Percentiles rank a stretch among this genome's conserved stretches.
Evolutionary conservation across 2,113 vertebrate species (phyloP).

Genomic region (Psittacus erithacus): DNA sequence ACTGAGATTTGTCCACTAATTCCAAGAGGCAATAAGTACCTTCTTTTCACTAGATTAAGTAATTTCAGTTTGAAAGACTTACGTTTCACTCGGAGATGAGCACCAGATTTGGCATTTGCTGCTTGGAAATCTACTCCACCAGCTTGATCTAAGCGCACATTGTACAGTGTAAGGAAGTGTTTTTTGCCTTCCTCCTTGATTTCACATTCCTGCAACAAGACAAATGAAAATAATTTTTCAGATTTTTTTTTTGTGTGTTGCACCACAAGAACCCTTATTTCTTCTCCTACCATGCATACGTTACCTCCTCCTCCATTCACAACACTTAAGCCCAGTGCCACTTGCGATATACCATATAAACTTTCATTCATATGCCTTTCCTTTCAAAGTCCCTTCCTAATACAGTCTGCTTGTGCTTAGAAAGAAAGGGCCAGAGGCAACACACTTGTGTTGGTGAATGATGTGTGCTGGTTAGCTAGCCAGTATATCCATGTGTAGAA

Average conservation of each 20-base stretch:
- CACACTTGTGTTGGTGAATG: background rate
- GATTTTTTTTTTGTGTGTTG: background rate
- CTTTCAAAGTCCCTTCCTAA: background rate
- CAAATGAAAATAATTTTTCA: background rate
- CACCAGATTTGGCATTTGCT: constrained; percentile 92
- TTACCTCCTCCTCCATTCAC: background rate
- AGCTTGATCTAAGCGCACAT: constrained; percentile 89
- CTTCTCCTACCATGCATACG: background rate
- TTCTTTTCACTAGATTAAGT: background rate
- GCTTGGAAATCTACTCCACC: constrained; percentile 92
- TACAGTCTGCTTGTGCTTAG: background rate
- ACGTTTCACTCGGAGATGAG: constrained; percentile 97
- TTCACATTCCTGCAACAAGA: constrained; percentile 87
- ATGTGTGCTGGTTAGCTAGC: background rate
- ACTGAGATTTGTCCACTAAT: background rate
- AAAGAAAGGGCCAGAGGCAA: background rate
- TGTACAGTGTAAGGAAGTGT: constrained; percentile 88
- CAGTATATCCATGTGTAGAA: background rate
- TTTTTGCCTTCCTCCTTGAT: constrained; percentile 92
- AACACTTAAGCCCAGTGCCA: background rate
- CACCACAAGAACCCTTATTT: background rate
- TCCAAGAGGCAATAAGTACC: background rate
- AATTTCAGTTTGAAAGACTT: constrained; percentile 38
- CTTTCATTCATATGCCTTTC: background rate
- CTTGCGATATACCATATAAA: background rate